phyloP scores from a whole-genome alignment of 2,888 invertebrate genomes.

The Pheosia gnoma region DNA sequence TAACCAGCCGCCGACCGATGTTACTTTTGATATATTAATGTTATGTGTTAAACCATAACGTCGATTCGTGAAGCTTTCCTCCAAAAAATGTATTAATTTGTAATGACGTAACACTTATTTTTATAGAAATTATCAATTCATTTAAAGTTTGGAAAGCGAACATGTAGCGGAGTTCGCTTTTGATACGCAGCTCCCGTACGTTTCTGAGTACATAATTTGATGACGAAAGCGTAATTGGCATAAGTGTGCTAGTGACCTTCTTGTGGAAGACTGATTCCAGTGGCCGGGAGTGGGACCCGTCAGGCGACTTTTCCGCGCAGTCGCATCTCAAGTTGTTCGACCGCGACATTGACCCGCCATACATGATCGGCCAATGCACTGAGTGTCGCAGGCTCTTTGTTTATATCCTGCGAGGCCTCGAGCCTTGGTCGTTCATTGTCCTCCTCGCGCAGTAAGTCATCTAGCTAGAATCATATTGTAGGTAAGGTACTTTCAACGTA shows the following conservation, averaged over 20 bases:
- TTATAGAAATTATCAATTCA: slow-evolving; percentile 20
- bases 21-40: slow-evolving; percentile 52
- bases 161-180: slow-evolving; percentile 19
- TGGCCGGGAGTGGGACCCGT: slow-evolving; percentile 56
- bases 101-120: slow-evolving; percentile 27
- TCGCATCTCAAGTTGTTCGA: slow-evolving; percentile 70
- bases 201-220: slow-evolving; percentile 16
- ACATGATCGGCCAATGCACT: slow-evolving; percentile 80
- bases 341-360: slow-evolving; percentile 82
- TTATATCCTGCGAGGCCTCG: slow-evolving; percentile 73
- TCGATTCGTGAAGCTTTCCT: slow-evolving; percentile 19
- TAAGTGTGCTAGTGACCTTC: slow-evolving; percentile 69
- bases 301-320: slow-evolving; percentile 68
- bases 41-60: slow-evolving; percentile 20
- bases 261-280: slow-evolving; percentile 67
- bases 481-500: background rate
- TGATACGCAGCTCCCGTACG: slow-evolving; percentile 21
- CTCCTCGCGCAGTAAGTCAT: slow-evolving; percentile 25
- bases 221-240: slow-evolving; percentile 38
- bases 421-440: slow-evolving; percentile 57
- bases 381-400: slow-evolving; percentile 81
- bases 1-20: slow-evolving; percentile 51
- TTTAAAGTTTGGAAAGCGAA: slow-evolving; percentile 40
- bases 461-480: background rate
- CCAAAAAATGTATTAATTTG: slow-evolving; percentile 19